Conservation (phyloP, 2,113 vertebrate genomes). For the Gracilinanus agilis region DNA sequence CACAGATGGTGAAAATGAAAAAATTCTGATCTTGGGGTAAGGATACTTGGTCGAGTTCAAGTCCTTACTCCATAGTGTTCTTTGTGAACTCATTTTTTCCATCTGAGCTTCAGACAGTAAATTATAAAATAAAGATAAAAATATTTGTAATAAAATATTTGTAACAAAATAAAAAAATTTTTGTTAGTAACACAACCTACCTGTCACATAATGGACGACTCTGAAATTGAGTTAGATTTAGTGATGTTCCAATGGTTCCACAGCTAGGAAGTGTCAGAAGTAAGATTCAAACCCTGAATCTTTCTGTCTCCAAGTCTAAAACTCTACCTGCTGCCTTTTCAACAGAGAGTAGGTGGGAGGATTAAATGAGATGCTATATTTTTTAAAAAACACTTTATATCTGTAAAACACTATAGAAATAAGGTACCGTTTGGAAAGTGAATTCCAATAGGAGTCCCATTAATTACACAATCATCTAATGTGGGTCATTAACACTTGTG, state of each 20-base stretch:
- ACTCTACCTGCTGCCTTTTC: background rate
- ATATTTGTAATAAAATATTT: no score
- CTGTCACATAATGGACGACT: background rate
- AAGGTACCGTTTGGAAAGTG: conserved; percentile 61
- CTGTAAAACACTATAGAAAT: conserved; percentile 10
- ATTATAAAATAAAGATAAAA: background rate
- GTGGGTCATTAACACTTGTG: conserved; percentile 45
- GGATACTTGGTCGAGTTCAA: background rate
- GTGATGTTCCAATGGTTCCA: background rate
- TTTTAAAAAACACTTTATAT: background rate
- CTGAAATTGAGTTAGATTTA: background rate
- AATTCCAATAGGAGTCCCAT: conserved; percentile 62
- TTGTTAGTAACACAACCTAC: background rate
- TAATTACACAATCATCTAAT: conserved; percentile 52
- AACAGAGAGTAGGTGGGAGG: background rate
- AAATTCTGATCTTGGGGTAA: background rate
- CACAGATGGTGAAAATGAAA: conserved; percentile 36
- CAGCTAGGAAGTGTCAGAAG: background rate
- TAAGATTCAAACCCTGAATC: background rate
- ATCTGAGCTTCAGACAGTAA: background rate
- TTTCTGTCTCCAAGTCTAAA: background rate
- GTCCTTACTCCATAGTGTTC: background rate
- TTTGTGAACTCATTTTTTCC: background rate
- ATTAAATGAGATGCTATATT: background rate
- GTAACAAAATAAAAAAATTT: no score